Base-by-base conservation (phyloP, 53 echinoderm and acorn worm genomes). In the Actinopyga echinites region DNA sequence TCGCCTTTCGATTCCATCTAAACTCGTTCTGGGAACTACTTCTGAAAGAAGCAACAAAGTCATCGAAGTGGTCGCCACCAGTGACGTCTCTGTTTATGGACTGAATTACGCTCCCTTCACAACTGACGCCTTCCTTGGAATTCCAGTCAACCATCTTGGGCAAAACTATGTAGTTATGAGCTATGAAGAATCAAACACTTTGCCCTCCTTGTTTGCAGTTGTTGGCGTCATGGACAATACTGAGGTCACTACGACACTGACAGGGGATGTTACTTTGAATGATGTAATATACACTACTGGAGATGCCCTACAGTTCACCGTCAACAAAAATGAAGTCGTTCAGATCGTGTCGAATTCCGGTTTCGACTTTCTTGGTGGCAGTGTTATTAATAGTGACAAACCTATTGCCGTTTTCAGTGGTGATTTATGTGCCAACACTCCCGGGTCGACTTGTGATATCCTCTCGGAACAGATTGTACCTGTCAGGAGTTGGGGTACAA, bases 11-110 rank as follows among this genome's bases (percentile, higher is more conserved):
- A n/a, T n/a, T n/a, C n/a, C n/a, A n/a, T n/a, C n/a, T n/a, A n/a
- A n/a, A n/a, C n/a, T n/a, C n/a, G n/a, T n/a, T n/a, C n/a, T n/a
- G n/a, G n/a, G n/a, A n/a, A n/a, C n/a, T n/a, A n/a, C n/a, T n/a
- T n/a, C n/a, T n/a, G n/a, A n/a, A n/a, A n/a, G n/a, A n/a, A n/a
- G n/a, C n/a, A n/a, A n/a, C n/a, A n/a, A n/a, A n/a, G n/a, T n/a
- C n/a, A n/a, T n/a, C n/a, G 75, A 87, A 26, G 35, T 90, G n/a
- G 10, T 40, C 23, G 90, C 90, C 37, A 35, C 65, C 23, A 82
- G 75, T 33, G 86, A 86, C 11, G 90, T 90, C 12, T 83, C 90
- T 22, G 79, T 74, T 7, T 91, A 91, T 31, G 91, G 90, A 42
- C 75, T 91, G 15, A 87, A 64, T 37, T 83, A 79, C 38, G 64